phyloP scores from a whole-genome alignment of 37 sponge, comb jelly and placozoan genomes.

The Hormiphora californensis region DNA sequence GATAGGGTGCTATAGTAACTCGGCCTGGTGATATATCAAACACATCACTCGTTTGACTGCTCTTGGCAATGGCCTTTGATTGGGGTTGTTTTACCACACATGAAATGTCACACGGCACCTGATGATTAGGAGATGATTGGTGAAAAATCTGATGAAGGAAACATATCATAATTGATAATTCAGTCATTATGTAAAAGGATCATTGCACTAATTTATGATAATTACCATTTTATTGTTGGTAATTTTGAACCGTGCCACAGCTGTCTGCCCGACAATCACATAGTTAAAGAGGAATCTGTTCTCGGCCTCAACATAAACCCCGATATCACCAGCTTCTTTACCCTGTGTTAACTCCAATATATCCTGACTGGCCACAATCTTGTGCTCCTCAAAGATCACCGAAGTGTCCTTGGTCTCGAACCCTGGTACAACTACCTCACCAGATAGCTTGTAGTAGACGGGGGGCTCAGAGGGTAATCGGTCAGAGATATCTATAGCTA shows the following conservation, averaged over 20 bases:
- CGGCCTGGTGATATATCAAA: slow-evolving; percentile 87
- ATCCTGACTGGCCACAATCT: slow-evolving; percentile 74
- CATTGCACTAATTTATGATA: too few relatives aligned
- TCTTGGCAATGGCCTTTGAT: slow-evolving; percentile 55
- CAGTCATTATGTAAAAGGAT: too few relatives aligned
- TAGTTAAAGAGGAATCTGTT: slow-evolving; percentile 79
- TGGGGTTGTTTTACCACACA: slow-evolving; percentile 44
- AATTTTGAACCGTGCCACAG: slow-evolving; percentile 82
- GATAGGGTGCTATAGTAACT: slow-evolving; percentile 70
- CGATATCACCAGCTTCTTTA: slow-evolving; percentile 63
- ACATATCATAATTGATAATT: too few relatives aligned
- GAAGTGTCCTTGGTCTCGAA: slow-evolving; percentile 69
- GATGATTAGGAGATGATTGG: background rate
- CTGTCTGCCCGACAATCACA: slow-evolving; percentile 79
- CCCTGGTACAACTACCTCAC: slow-evolving; percentile 80
- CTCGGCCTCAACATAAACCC: slow-evolving; percentile 86
- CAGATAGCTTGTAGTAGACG: slow-evolving; percentile 71
- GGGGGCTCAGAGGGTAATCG: slow-evolving; percentile 56
- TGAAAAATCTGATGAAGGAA: background rate
- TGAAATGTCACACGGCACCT: slow-evolving; percentile 86
- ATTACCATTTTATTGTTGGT: slow-evolving; percentile 76
- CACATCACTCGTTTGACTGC: slow-evolving; percentile 37
- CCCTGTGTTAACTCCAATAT: slow-evolving; percentile 66
- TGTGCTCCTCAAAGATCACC: slow-evolving; percentile 92
- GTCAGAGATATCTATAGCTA: slow-evolving; percentile 85